Conservation (phyloP, 2,888 invertebrate genomes). For the Pseudococcus viburni region DNA sequence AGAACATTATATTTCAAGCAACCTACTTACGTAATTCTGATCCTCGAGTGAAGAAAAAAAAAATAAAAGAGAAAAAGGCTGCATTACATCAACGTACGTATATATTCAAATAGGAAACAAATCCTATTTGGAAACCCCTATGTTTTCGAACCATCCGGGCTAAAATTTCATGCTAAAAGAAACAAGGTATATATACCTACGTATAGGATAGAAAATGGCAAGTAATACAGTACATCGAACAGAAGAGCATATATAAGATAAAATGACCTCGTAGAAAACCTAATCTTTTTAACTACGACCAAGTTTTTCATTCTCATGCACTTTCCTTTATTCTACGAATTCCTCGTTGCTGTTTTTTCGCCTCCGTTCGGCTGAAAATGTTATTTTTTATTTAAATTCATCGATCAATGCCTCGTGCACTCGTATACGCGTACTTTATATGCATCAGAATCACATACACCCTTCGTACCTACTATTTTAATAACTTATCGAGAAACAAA, state of each 20-base stretch:
- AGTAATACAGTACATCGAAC: conserved; percentile 33
- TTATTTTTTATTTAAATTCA: conserved; percentile 26
- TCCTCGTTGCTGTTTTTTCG: neutral
- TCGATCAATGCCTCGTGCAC: conserved; percentile 7
- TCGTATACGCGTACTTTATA: neutral
- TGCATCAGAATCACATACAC: too few relatives aligned
- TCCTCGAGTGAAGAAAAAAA: too few relatives aligned
- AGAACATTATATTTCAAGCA: too few relatives aligned
- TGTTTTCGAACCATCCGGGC: neutral
- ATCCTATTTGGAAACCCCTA: conserved; percentile 44
- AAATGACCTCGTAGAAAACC: conserved; percentile 55
- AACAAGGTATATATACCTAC: neutral
- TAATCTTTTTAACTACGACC: conserved; percentile 54
- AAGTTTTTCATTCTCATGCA: conserved; percentile 45
- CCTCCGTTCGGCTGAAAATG: neutral
- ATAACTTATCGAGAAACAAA: neutral
- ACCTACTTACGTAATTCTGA: too few relatives aligned
- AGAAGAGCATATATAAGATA: conserved; percentile 41
- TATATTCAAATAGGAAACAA: conserved; percentile 17
- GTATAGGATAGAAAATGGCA: conserved; percentile 24
- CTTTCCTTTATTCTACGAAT: conserved; percentile 13
- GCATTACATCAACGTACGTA: too few relatives aligned
- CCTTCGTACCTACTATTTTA: neutral
- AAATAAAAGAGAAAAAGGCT: too few relatives aligned
- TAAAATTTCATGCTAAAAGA: neutral